Conservation (phyloP, 1,140 invertebrate genomes). For the Bathynomus jamesi region DNA sequence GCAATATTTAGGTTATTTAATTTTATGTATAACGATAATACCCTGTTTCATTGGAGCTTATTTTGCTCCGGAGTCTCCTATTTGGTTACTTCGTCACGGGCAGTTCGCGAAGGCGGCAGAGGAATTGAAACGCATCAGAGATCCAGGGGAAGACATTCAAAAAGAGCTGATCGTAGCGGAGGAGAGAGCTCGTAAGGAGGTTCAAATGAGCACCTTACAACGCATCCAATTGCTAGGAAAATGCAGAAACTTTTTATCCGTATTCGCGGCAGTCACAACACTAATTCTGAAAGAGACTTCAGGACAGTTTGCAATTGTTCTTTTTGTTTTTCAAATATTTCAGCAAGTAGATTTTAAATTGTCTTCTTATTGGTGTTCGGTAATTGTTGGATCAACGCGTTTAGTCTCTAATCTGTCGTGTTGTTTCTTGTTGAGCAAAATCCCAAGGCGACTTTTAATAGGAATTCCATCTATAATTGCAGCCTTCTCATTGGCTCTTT, state of each 20-base stretch:
- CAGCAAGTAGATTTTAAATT: not conserved
- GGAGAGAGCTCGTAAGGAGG: not conserved
- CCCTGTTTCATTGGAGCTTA: constrained; percentile 5
- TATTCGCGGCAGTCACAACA: constrained; percentile 1
- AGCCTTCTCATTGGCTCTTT: not conserved
- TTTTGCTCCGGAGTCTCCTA: constrained; percentile 21
- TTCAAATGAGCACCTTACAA: not conserved
- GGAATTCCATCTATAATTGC: not conserved
- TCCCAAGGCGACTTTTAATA: not conserved
- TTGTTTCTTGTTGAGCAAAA: not conserved
- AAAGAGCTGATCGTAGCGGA: constrained; percentile 10
- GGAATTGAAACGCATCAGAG: not conserved
- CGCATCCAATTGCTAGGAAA: not conserved
- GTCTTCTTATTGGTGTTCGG: not conserved
- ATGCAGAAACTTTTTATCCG: constrained; percentile 3
- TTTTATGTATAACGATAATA: constrained; percentile 7
- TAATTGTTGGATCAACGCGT: constrained; percentile 7
- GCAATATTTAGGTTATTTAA: constrained; percentile 14
- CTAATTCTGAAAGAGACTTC: constrained; percentile 21
- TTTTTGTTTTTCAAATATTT: not conserved
- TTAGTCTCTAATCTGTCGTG: constrained; percentile 7
- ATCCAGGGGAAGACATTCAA: constrained; percentile 4
- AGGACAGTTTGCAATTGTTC: constrained; percentile 20
- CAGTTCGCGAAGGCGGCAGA: constrained; percentile 8
- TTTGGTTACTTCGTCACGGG: constrained; percentile 10